Base-by-base conservation (phyloP, 2,797 vertebrate species). In the Semotilus atromaculatus region DNA sequence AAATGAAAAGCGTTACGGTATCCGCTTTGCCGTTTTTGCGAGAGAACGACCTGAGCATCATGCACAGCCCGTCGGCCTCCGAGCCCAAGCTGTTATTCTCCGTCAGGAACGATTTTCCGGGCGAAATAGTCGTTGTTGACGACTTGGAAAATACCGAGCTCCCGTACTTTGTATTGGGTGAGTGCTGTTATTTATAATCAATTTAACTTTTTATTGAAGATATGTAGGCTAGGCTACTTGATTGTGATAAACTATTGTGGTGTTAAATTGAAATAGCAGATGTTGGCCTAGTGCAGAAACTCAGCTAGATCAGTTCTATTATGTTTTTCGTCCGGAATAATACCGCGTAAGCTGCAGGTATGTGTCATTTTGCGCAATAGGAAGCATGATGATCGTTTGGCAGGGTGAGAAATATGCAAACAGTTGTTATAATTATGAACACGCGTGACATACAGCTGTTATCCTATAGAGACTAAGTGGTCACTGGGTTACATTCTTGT, bases 81-180 rank as follows among this genome's bases (percentile, higher is more conserved):
- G 98, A 99, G 94, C 97, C 98, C 91, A 99, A 99, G 96, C 98
- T 99, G 86, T 97, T 99, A 78, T 99, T 99, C 95, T 99, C 98
- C n/a, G 97, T 99, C 8, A 94, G 97, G 84, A 99, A 99, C 92
- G 98, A 99, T 88, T 99, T 99, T 85, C 97, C 98, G 18, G 98
- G 98, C 0, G 97, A 98, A 89, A 96, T 99, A 87, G 96, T 97
- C 90, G 97, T 99, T 87, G 97, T 99, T 91, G 98, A 99, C 91
- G 98, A 99, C 91, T 95, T 99, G 95, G 98, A 99, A 92, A 99
- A 99, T 89, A 99, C 98, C 26, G 98, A 99, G 93, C 97, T 99
- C 80, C 98, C 98, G 16, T 99, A 96, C 90, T 99, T 99, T 93
- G 97, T 99, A 91, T 89, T 99, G 81, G 98, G 98, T 99, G 94